A percentile compares a stretch with the other conserved stretches of the same genome.
These are phyloP conservation scores for Prunella strophiata DNA, from an alignment of 2,797 vertebrate genomes.

Conservation along the genomic window DNA sequence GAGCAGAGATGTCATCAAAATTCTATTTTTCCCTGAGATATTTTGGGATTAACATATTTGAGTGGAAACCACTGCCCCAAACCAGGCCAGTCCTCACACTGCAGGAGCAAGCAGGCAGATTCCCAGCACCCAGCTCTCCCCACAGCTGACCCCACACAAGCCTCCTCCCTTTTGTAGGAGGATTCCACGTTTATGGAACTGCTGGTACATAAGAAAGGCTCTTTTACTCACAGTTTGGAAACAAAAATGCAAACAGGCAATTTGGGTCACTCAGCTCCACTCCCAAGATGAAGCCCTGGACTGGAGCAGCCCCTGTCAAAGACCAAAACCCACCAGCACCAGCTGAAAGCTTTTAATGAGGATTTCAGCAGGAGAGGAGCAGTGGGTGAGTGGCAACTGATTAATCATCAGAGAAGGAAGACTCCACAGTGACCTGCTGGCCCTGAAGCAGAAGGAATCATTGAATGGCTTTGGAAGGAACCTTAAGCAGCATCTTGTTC, in stretches of 20 bases:
- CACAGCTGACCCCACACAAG: not conserved
- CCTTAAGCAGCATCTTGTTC: too few species aligned
- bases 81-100: not conserved
- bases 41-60: not conserved
- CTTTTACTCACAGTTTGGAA: not conserved
- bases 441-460: not conserved
- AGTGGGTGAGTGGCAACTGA: not conserved
- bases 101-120: not conserved
- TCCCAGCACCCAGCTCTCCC: not conserved
- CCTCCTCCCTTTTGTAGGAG: not conserved
- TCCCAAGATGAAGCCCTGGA: not conserved
- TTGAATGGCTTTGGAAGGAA: not conserved
- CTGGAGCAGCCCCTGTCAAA: not conserved
- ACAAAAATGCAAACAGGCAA: not conserved
- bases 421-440: not conserved
- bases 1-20: not conserved
- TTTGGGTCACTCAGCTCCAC: not conserved
- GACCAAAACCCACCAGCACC: not conserved
- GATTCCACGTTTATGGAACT: not conserved
- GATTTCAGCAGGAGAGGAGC: not conserved
- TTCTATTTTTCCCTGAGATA: not conserved
- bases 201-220: not conserved
- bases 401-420: not conserved
- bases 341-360: not conserved
- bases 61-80: not conserved